phyloP scores from a whole-genome alignment of 2,797 vertebrate genomes.

The Coranthus polyacanthus region DNA sequence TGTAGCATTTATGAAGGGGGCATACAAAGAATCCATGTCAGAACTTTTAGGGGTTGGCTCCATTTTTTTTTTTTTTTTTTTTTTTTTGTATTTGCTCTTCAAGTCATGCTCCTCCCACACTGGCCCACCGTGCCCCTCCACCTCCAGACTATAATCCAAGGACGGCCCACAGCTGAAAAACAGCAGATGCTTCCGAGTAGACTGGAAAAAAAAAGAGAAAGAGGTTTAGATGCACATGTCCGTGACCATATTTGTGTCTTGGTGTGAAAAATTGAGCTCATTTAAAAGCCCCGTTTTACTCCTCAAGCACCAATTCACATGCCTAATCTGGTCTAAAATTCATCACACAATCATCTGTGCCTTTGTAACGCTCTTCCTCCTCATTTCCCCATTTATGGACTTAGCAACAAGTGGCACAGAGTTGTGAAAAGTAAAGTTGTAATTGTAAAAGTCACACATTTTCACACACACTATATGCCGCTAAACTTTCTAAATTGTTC shows the following conservation, averaged over 20 bases:
- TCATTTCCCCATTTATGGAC: too few relatives aligned
- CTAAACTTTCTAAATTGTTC: conserved; percentile 3
- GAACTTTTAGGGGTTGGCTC: conserved; percentile 61
- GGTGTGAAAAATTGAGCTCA: conserved; percentile 27
- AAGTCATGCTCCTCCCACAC: conserved; percentile 69
- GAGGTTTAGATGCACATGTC: conserved; percentile 53
- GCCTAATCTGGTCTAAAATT: conserved; percentile 17
- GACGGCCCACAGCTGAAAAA: conserved; percentile 73
- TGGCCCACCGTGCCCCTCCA: conserved; percentile 61
- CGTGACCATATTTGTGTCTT: conserved; percentile 50
- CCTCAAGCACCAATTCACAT: conserved; percentile 19
- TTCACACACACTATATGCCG: too few relatives aligned
- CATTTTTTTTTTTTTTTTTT: conserved; percentile 52
- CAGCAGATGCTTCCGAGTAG: conserved; percentile 78
- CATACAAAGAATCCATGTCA: conserved; percentile 62
- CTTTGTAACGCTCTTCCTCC: too few relatives aligned
- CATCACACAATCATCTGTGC: background rate
- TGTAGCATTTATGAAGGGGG: conserved; percentile 71
- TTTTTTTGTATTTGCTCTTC: conserved; percentile 60
- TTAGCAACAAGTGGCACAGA: too few relatives aligned
- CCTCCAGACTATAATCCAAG: conserved; percentile 68
- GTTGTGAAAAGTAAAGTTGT: conserved; percentile 1
- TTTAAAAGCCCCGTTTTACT: conserved; percentile 22
- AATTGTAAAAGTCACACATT: too few relatives aligned
- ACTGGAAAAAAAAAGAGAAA: conserved; percentile 44